A percentile compares a stretch with the other conserved stretches of the same genome.
Conservation (phyloP, 2,888 invertebrate genomes). For the Drosophila kambysellisi region DNA sequence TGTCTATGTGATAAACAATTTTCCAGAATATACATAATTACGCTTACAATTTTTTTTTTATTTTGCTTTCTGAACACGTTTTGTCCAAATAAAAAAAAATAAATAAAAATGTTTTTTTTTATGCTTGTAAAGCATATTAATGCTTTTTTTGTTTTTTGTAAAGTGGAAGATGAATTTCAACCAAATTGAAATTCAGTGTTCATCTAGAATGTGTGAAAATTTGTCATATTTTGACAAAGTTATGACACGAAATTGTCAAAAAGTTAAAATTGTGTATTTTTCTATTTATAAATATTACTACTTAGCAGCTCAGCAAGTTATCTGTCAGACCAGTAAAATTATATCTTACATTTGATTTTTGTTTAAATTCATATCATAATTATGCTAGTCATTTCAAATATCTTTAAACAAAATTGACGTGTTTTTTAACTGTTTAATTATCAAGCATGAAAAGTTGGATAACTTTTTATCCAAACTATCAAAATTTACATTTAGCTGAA, state of each 20-base stretch:
- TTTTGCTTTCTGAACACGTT: neutral
- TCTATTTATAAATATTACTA: neutral
- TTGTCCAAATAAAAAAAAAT: too few relatives aligned
- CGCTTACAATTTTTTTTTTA: neutral
- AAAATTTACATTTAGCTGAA: neutral
- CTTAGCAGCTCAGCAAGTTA: neutral
- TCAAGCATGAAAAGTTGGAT: neutral
- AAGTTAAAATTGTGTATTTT: neutral
- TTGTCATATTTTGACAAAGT: too few relatives aligned
- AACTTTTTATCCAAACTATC: neutral
- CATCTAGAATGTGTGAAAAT: neutral
- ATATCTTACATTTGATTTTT: too few relatives aligned
- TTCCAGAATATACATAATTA: neutral
- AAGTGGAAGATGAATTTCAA: neutral
- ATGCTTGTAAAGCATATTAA: neutral
- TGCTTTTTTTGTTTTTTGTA: neutral
- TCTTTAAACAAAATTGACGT: neutral
- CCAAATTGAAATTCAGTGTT: neutral
- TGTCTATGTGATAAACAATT: conserved; percentile 8
- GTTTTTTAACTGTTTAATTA: neutral
- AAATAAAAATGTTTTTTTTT: neutral
- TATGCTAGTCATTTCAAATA: neutral
- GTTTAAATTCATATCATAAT: neutral
- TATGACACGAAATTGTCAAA: neutral
- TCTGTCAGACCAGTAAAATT: neutral